Evolutionary conservation across 2,797 vertebrate genomes (phyloP), one percentile per base, ranked within the genome.

Genomic region (Chaunax sp.): DNA sequence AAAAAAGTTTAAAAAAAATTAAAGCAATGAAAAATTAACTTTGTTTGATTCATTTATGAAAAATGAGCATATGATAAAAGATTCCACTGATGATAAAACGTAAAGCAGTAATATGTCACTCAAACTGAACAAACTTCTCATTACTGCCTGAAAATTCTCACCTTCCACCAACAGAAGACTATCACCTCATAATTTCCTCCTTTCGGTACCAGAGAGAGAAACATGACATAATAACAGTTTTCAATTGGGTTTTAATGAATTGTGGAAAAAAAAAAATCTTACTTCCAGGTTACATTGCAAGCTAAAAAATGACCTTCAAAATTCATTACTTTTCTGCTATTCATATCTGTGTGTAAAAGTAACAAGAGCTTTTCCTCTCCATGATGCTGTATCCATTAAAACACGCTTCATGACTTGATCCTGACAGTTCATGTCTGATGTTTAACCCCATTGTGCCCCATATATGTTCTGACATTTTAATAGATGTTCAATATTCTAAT

Each of bases 41-140:
- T n/a, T 30, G 43, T 66, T 38, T 73, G 44, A 78, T 62, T 75
- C 20, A 23, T 19, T 58, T 52, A 20, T 70, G 52, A 64, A 38
- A 63, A 57, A 6, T 57, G 23, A 62, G 56, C 20, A n/a, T 30
- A 16, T 22, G 19, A 33, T 53, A 19, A 54, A 14, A 74, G 11
- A 53, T 35, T 23, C 9, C 12, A 40, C 53, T 72, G 59, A 64
- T 51, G 28, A 69, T 44, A 82, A 64, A 40, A 70, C 56, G 28
- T 62, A 51, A 72, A 66, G 58, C 41, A 40, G 77, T 44, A 57
- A 72, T 20, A 81, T 6, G 80, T 79, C 81, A 79, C 55, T 80
- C 80, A 85, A 56, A 76, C 60, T 18, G 51, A 66, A 69, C 37
- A 61, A 52, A 58, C 51, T 64, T 77, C 56, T 63, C 33, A 75